These are phyloP conservation scores for Cremastobaeus sp. DNA, from an alignment of 2,888 invertebrate genomes.

Conservation along the genomic window DNA sequence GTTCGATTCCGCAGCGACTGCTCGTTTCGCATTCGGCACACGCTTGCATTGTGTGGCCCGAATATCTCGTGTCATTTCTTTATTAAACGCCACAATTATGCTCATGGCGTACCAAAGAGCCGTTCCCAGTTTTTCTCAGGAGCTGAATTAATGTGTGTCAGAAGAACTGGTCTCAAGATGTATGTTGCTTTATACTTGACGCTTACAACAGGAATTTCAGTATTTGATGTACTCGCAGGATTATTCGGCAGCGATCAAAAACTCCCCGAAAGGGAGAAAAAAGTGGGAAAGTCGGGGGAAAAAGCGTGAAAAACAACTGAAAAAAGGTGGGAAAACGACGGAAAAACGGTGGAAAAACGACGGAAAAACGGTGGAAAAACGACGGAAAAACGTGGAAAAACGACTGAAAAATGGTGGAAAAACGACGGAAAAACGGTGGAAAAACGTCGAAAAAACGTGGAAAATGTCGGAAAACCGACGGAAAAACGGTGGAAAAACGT, in stretches of 20 bases:
- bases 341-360: too few relatives aligned
- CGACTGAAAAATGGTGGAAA: too few relatives aligned
- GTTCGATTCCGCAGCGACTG: constrained; percentile 6
- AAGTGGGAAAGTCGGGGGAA: constrained; percentile 10
- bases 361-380: too few relatives aligned
- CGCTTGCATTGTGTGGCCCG: constrained; percentile 67
- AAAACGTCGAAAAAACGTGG: too few relatives aligned
- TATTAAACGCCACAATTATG: constrained; percentile 71
- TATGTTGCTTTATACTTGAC: constrained; percentile 52
- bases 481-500: too few relatives aligned
- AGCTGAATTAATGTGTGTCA: constrained; percentile 65
- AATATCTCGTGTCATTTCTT: constrained; percentile 72
- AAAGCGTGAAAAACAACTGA: too few relatives aligned
- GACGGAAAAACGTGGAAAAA: too few relatives aligned
- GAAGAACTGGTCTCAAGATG: constrained; percentile 59
- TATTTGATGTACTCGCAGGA: constrained; percentile 44
- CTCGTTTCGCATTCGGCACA: constrained; percentile 60
- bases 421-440: too few relatives aligned
- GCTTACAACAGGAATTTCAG: constrained; percentile 21
- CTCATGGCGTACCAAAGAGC: constrained; percentile 60
- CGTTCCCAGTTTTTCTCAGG: constrained; percentile 62
- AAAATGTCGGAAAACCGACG: too few relatives aligned
- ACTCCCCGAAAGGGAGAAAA: constrained; percentile 21
- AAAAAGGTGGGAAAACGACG: too few relatives aligned
- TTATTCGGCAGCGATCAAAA: constrained; percentile 28